Percentiles rank a stretch among this genome's conserved stretches.
phyloP scores from a whole-genome alignment of 2,888 invertebrate species.

The Troides oblongomaculatus region DNA sequence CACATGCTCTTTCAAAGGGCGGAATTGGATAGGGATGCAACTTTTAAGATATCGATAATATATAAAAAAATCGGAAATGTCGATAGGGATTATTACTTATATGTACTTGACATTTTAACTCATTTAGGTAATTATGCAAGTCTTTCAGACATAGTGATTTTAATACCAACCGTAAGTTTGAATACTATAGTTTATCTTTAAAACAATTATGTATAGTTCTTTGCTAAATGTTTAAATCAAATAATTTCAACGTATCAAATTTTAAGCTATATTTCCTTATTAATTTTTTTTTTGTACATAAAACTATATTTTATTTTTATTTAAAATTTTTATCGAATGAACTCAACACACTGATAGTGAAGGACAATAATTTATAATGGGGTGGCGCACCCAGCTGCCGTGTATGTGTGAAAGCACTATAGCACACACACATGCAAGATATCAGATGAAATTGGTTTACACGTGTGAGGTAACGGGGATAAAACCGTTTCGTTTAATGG shows the following conservation, averaged over 20 bases:
- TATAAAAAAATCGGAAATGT: not conserved
- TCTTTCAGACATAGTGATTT: too few species aligned
- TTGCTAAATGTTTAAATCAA: too few species aligned
- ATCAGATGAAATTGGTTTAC: slow-evolving; percentile 38
- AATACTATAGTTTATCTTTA: too few species aligned
- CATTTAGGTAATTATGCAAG: not conserved
- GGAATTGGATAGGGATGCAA: slow-evolving; percentile 59
- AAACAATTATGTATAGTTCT: too few species aligned
- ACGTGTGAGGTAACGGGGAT: slow-evolving; percentile 40
- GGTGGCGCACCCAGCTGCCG: slow-evolving; percentile 58
- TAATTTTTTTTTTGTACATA: too few species aligned
- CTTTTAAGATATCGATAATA: slow-evolving; percentile 26
- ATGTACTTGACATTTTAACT: not conserved
- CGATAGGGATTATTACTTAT: not conserved
- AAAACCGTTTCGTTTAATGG: slow-evolving; percentile 56
- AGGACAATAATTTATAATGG: slow-evolving; percentile 58
- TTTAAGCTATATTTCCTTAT: too few species aligned
- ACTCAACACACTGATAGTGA: slow-evolving; percentile 25
- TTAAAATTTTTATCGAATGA: not conserved
- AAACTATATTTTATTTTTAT: not conserved
- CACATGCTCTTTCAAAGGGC: slow-evolving; percentile 76
- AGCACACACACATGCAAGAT: slow-evolving; percentile 39
- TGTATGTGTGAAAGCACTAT: slow-evolving; percentile 42
- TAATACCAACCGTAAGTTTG: too few species aligned
- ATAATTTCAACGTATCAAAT: too few species aligned